Evolutionary conservation across 2,888 invertebrate species (phyloP).

Genomic region (Acanthosepion pharaonis): DNA sequence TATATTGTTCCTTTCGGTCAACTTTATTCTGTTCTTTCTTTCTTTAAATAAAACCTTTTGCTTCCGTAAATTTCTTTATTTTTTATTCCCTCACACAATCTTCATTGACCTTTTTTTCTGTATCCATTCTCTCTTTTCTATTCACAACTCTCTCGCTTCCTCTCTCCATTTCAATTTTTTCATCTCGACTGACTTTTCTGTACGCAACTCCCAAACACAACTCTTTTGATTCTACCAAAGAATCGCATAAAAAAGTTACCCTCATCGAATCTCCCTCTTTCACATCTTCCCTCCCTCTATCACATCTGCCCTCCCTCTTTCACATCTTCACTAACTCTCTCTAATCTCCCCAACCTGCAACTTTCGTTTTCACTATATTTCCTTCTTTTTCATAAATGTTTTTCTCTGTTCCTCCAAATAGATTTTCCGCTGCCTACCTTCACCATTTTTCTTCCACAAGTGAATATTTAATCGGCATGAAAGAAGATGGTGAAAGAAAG

Average conservation of each 20-base stretch:
- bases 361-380: no score
- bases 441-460: background rate
- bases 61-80: no score
- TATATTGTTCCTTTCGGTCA: background rate
- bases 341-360: no score
- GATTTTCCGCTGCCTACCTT: background rate
- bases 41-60: no score
- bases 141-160: no score
- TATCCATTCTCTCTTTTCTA: no score
- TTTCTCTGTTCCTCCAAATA: background rate
- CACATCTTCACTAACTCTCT: no score
- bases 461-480: background rate
- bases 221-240: background rate
- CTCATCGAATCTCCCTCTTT: background rate
- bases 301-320: background rate
- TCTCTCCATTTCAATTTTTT: no score
- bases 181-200: background rate
- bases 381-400: background rate
- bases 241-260: background rate
- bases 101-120: no score
- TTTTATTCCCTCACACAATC: background rate
- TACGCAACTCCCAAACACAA: background rate
- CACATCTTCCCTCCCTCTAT: background rate
- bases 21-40: background rate
- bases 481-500: background rate